Evolutionary conservation across 2,797 vertebrate genomes (phyloP).

Genomic region (Pipistrellus kuhlii): DNA sequence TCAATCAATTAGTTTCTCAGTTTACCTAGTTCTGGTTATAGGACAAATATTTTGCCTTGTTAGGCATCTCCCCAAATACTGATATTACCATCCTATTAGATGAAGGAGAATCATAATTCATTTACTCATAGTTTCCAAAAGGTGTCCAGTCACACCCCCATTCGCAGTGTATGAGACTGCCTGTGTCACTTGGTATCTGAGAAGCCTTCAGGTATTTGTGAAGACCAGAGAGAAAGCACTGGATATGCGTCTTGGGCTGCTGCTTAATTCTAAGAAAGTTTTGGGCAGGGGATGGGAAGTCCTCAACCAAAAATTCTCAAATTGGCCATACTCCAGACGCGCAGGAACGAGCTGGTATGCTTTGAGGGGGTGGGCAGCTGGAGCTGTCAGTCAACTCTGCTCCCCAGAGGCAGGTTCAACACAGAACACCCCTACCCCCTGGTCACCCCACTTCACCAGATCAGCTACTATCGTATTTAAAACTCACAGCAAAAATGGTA

Average conservation of each 20-base stretch:
- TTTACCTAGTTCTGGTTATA: background rate
- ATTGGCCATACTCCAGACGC: background rate
- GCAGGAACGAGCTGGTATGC: background rate
- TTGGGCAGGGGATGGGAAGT: background rate
- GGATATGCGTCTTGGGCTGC: background rate
- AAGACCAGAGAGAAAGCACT: background rate
- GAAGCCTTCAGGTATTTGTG: background rate
- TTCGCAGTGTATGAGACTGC: background rate
- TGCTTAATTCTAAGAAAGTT: background rate
- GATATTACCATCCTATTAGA: background rate
- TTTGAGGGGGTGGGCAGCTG: background rate
- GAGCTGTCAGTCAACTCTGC: conserved; percentile 1
- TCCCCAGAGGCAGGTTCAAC: background rate
- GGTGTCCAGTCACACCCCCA: background rate
- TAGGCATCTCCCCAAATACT: background rate
- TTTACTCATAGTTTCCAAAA: background rate
- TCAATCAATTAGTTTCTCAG: background rate
- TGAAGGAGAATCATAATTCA: background rate
- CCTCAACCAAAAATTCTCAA: background rate
- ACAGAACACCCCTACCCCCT: no score
- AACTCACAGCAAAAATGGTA: background rate
- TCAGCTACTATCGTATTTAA: background rate
- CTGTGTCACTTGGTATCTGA: background rate
- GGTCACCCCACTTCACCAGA: background rate
- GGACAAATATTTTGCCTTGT: background rate